Evolutionary conservation across 30 jellyfish, hydroid and myxozoan species (phyloP).

Genomic region (Aurelia coerulea): DNA sequence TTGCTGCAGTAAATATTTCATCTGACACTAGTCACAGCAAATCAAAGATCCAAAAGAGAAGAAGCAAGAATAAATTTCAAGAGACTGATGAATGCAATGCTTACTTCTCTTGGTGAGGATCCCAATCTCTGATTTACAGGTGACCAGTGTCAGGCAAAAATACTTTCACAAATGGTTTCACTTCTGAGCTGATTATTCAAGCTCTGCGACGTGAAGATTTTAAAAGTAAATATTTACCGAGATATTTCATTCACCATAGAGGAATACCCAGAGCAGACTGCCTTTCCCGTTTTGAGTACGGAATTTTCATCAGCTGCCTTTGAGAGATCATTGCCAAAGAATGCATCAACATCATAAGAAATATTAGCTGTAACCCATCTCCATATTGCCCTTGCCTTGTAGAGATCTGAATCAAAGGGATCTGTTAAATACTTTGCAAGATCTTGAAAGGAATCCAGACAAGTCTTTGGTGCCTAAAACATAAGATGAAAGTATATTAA

Average conservation of each 20-base stretch:
- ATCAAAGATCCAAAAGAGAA: no score
- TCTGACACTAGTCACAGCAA: no score
- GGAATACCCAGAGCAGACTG: constrained; percentile 85
- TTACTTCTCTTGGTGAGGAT: no score
- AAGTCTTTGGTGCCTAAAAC: constrained; percentile 55
- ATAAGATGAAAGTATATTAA: no score
- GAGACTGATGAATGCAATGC: no score
- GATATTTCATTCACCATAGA: constrained; percentile 43
- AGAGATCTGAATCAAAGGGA: constrained; percentile 49
- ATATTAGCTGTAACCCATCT: constrained; percentile 84
- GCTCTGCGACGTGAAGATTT: background rate
- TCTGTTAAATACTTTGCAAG: constrained; percentile 44
- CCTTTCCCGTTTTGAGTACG: constrained; percentile 62
- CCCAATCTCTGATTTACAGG: no score
- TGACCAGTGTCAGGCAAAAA: no score
- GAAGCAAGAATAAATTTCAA: no score
- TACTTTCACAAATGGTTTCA: no score
- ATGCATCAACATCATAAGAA: constrained; percentile 68
- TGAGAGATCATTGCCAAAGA: constrained; percentile 22
- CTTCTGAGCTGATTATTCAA: no score
- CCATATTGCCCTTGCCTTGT: constrained; percentile 78
- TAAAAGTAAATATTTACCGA: constrained; percentile 29
- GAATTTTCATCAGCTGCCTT: constrained; percentile 30
- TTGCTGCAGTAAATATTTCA: no score
- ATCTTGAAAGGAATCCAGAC: constrained; percentile 35